phyloP scores from a whole-genome alignment of 2,113 vertebrate species.

The Cheirogaleus medius region DNA sequence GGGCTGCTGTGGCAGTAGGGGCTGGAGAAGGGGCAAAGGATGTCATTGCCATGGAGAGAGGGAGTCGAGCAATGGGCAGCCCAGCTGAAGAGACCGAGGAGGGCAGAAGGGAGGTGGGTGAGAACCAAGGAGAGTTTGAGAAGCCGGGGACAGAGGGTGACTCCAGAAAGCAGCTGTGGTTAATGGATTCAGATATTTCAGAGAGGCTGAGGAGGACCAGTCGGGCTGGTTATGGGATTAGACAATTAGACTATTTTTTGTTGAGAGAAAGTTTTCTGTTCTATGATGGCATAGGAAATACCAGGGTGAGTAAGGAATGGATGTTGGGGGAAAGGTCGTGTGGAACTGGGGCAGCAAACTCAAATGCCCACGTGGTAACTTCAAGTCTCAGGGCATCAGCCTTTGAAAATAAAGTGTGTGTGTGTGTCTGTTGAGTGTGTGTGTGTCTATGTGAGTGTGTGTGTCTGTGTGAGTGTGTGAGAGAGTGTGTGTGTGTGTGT shows the following conservation, averaged over 20 bases:
- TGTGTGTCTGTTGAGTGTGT: background rate
- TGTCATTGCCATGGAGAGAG: accelerated
- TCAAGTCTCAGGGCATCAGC: background rate
- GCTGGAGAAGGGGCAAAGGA: background rate
- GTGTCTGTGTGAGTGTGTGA: background rate
- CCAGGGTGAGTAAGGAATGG: background rate
- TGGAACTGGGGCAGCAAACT: background rate
- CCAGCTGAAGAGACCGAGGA: too few species aligned
- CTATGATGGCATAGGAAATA: background rate
- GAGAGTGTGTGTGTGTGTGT: background rate
- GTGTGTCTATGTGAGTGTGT: background rate
- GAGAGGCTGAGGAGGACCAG: background rate
- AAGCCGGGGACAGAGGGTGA: accelerated
- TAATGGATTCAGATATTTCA: background rate
- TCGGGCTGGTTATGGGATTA: background rate
- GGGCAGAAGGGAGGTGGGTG: too few species aligned
- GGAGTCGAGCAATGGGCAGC: accelerated
- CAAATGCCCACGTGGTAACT: background rate
- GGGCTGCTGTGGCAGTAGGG: background rate
- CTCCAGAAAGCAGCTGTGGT: background rate
- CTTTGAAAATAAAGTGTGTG: background rate
- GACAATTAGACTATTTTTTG: background rate
- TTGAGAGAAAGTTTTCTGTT: background rate
- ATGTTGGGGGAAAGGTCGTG: background rate
- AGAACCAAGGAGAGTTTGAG: background rate